These are phyloP conservation scores for Carterocephalus palaemon DNA, from an alignment of 2,888 invertebrate genomes.

Conservation along the genomic window DNA sequence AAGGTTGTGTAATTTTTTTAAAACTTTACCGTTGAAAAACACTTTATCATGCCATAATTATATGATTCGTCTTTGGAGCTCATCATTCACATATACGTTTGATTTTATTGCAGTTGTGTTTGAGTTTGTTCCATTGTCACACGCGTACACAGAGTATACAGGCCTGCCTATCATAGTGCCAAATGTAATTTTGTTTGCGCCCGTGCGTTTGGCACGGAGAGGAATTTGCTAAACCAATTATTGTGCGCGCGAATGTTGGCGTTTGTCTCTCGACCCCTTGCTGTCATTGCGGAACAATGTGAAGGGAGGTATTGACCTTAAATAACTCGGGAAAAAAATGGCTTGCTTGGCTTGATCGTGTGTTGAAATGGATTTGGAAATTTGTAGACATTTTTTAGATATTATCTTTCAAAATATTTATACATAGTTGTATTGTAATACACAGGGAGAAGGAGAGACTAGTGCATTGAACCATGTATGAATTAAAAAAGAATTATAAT, in stretches of 20 bases:
- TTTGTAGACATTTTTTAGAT: too few relatives aligned
- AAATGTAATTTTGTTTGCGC: slow-evolving; percentile 14
- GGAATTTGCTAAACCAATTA: slow-evolving; percentile 18
- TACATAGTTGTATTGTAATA: too few relatives aligned
- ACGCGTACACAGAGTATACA: background rate
- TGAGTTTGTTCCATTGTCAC: background rate
- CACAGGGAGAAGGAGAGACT: too few relatives aligned
- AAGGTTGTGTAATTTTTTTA: too few relatives aligned
- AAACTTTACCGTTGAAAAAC: too few relatives aligned
- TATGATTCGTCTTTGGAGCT: slow-evolving; percentile 1
- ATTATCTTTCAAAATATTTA: too few relatives aligned
- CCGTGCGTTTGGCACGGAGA: slow-evolving; percentile 6
- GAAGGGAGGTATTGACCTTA: slow-evolving; percentile 17
- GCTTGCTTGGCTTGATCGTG: background rate
- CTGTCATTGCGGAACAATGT: slow-evolving; percentile 12
- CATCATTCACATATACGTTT: background rate
- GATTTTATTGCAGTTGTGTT: background rate
- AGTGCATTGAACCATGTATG: too few relatives aligned
- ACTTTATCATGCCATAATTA: background rate
- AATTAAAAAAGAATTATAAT: too few relatives aligned
- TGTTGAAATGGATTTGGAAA: too few relatives aligned
- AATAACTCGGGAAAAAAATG: slow-evolving; percentile 1
- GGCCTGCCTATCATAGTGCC: slow-evolving; percentile 2
- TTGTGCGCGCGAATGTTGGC: slow-evolving; percentile 8
- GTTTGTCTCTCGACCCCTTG: slow-evolving; percentile 4